phyloP scores from a whole-genome alignment of 2,888 invertebrate genomes.

The Rhingia campestris region DNA sequence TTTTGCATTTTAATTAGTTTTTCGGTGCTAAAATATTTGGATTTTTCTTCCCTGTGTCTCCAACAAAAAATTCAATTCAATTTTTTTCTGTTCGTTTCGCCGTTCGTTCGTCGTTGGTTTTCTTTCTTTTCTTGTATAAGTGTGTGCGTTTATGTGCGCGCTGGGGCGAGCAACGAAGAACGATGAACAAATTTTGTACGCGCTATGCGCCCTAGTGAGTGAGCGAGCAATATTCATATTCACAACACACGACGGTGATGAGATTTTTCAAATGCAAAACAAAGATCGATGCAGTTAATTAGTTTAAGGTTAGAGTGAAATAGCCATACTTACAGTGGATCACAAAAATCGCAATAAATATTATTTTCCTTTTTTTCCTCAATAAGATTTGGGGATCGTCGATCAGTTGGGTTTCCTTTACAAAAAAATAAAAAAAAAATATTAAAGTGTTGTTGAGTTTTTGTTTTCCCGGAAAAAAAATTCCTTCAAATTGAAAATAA shows the following conservation, averaged over 20 bases:
- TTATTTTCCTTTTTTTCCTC: constrained; percentile 73
- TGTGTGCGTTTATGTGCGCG: constrained; percentile 61
- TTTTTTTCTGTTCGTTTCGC: constrained; percentile 68
- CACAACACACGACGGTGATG: constrained; percentile 50
- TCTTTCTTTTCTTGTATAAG: constrained; percentile 69
- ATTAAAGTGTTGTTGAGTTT: constrained; percentile 60
- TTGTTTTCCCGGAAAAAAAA: constrained; percentile 57
- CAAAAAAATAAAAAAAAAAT: constrained; percentile 33
- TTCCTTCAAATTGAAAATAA: background rate
- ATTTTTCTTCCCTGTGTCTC: constrained; percentile 68
- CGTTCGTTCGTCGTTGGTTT: constrained; percentile 71
- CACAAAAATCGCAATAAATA: constrained; percentile 72
- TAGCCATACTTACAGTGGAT: constrained; percentile 55
- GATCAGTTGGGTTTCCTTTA: constrained; percentile 68
- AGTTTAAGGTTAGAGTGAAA: constrained; percentile 60
- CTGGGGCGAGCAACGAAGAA: constrained; percentile 68
- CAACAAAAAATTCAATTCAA: constrained; percentile 74
- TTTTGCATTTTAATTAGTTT: constrained; percentile 68
- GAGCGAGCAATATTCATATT: constrained; percentile 47
- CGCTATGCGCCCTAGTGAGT: constrained; percentile 55
- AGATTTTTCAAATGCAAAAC: constrained; percentile 70
- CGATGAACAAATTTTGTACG: constrained; percentile 57
- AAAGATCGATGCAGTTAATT: constrained; percentile 66
- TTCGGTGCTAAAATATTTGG: constrained; percentile 69
- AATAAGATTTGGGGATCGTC: constrained; percentile 72